Base-by-base conservation (phyloP, 2,113 vertebrate species). In the Leiothrix lutea region DNA sequence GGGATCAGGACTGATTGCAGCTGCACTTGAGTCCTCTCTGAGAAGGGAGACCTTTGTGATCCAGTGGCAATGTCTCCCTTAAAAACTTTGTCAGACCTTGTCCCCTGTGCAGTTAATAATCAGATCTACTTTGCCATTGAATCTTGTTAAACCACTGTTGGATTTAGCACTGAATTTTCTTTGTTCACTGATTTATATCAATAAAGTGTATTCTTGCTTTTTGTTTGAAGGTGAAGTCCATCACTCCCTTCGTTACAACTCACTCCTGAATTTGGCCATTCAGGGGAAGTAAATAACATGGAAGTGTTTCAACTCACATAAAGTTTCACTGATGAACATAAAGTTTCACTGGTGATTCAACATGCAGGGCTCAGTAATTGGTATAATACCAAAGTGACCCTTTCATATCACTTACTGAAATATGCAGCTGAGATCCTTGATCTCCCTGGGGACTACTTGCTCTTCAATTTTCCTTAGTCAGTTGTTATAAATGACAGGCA, bases 241-340 rank as follows among this genome's bases (percentile, higher is more conserved):
- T 53, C 45, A 60, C 6, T 53, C 9, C 24, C 4, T 31, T 28
- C 0, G 1, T 53, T 33, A 51, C 19, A 61, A 18, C 7, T 66
- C 18, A 31, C 15, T 80, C 25, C 28, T 66, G 54, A 91, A 78
- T 92, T 70, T 73, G 29, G 4, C 15, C 35, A 61, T 33, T 77
- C 64, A 70, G 15, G 36, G 40, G 54, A 83, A 77, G 17, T 36
- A 86, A 88, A 57, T 36, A 90, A 61, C 7, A 61, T 29, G 20
- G 8, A 67, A 77, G 16, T 36, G 13, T 44, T 79, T 73, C 48
- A 88, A 15, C 14, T 80, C 36, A 40, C 20, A 29, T 18, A 40
- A 57, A 69, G 53, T 61, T 86, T 86, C n/a, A 65, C 17, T 86
- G 26, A 18, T 60, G 10, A 61, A 40, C 20, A 29, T 18, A 40